Base-by-base conservation (phyloP, 2,888 invertebrate genomes). In the Brenthis daphne region DNA sequence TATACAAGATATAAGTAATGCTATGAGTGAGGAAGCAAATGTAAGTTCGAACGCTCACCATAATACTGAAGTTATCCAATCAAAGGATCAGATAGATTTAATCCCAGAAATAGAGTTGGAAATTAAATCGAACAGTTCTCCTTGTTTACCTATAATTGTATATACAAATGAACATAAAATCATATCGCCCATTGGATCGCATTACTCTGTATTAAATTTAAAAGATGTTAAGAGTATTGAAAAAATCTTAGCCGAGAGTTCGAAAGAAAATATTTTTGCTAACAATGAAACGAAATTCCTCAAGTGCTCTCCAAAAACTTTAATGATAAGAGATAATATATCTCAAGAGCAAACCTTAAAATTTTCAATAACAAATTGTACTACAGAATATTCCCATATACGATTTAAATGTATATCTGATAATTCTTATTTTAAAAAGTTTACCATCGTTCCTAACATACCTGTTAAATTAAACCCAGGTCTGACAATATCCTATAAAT, bases 401-500 rank as follows among this genome's bases (percentile, higher is more conserved):
- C 76, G 83, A 77, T 90, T 84, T 77, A 80, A 82, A 76, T 73
- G 74, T 67, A 57, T 88, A 51, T 82, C 83, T n/a, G 82, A 89
- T 57, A 61, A 50, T 13, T 69, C 73, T 1, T 74, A 75, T 24
- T 89, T 92, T 75, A 79, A 74, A 50, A 77, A 51, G 51, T 67
- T 79, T 29, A 82, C 76, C 63, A 68, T 91, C 58, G 33, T 75
- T 16, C 91, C 92, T 3, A 74, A 56, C 57, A 81, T 79, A 33
- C 78, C 85, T 8, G 66, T 80, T 13, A 85, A 80, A 69, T 72
- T 91, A 20, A 87, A 79, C 73, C 86, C 91, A 43, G 91, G 92
- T 8, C 74, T 90, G 68, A 64, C 85, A 58, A 75, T 76, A 12
- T 70, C 68, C 11, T 89, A 77, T 67, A 85, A 78, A 71, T 80